Conservation (phyloP, 2,113 vertebrate genomes). For the Mesocricetus auratus region DNA sequence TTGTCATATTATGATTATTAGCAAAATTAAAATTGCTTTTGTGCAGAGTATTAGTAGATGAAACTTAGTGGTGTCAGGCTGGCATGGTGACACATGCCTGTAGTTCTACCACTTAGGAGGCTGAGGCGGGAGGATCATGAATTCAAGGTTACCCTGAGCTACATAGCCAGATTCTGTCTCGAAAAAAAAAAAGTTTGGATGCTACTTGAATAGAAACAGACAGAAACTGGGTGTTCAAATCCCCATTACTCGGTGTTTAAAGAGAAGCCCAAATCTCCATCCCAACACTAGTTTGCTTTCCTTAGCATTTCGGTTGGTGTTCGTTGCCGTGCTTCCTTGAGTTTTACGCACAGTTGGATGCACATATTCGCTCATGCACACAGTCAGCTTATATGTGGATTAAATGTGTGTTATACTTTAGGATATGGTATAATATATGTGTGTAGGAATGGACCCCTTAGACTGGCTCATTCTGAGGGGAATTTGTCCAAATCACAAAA, state of each 20-base stretch:
- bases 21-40: constrained; percentile 15
- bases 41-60: background rate
- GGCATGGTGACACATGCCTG: background rate
- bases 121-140: background rate
- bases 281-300: background rate
- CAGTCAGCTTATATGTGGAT: background rate
- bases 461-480: constrained; percentile 47
- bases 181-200: background rate
- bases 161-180: background rate
- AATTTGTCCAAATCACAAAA: constrained; percentile 49
- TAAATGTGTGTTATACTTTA: constrained; percentile 23
- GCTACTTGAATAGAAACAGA: constrained; percentile 23
- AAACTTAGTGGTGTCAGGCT: background rate
- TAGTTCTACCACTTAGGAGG: background rate
- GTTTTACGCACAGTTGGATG: background rate
- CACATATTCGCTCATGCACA: background rate
- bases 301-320: background rate
- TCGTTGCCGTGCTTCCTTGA: background rate
- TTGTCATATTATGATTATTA: constrained; percentile 5
- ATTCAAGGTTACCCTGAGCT: background rate
- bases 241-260: constrained; percentile 4
- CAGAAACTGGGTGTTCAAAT: constrained; percentile 15
- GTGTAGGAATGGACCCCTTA: constrained; percentile 58
- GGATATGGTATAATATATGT: background rate
- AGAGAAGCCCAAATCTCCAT: constrained; percentile 12